phyloP scores from a whole-genome alignment of 2,797 vertebrate species.

The Gymnothorax reevesii region DNA sequence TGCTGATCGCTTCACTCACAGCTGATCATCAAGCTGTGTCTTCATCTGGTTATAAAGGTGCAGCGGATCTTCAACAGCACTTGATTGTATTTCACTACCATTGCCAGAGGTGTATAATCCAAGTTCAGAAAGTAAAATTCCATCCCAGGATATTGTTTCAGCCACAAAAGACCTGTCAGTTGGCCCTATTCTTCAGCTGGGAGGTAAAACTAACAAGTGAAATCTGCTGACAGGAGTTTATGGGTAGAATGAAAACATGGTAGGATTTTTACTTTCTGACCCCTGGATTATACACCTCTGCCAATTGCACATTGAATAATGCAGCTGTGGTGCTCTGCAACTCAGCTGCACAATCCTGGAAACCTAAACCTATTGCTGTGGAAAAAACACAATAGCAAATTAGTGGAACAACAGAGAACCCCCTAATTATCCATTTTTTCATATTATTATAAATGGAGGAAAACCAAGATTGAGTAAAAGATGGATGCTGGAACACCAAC shows the following conservation, averaged over 20 bases:
- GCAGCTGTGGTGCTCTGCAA: neutral
- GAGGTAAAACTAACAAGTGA: too few relatives aligned
- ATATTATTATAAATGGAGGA: neutral
- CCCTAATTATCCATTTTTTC: neutral
- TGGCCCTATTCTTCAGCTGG: too few relatives aligned
- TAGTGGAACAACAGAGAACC: neutral
- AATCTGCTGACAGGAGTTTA: too few relatives aligned
- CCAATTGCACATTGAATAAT: neutral
- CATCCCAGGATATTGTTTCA: too few relatives aligned
- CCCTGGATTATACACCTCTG: neutral
- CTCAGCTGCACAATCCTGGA: neutral
- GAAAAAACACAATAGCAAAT: neutral
- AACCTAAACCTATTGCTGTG: constrained; percentile 2
- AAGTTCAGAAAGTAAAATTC: too few relatives aligned
- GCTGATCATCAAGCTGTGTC: too few relatives aligned
- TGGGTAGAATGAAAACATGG: too few relatives aligned
- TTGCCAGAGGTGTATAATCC: too few relatives aligned
- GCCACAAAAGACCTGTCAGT: too few relatives aligned
- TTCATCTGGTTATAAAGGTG: neutral
- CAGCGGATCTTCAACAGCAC: neutral
- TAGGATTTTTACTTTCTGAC: too few relatives aligned
- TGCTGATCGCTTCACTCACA: neutral
- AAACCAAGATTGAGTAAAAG: neutral
- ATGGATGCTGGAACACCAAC: neutral
- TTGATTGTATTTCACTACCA: neutral